Percentiles rank a stretch among this genome's conserved stretches.
phyloP scores from a whole-genome alignment of 2,888 invertebrate genomes.

The Erynnis tages region DNA sequence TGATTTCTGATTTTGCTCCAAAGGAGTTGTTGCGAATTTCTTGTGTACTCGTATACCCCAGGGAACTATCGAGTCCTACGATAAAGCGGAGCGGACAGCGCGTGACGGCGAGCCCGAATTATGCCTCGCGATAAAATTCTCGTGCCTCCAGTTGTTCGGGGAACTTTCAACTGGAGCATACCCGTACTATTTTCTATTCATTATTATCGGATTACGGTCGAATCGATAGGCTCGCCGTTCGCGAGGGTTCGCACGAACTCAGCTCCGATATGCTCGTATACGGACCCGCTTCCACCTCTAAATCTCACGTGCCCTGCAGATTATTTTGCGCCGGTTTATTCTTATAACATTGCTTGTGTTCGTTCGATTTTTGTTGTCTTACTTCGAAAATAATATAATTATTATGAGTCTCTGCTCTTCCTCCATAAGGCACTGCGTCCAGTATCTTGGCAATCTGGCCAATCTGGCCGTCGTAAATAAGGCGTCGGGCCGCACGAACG shows the following conservation, averaged over 20 bases:
- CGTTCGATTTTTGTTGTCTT: constrained; percentile 22
- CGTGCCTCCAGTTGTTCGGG: constrained; percentile 56
- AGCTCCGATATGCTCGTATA: constrained; percentile 50
- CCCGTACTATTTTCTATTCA: constrained; percentile 66
- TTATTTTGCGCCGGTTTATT: constrained; percentile 38
- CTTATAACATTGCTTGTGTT: background rate
- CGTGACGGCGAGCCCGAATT: constrained; percentile 66
- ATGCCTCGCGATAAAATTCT: constrained; percentile 63
- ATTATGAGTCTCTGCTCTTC: constrained; percentile 31
- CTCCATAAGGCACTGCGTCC: constrained; percentile 41
- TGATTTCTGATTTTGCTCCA: constrained; percentile 37
- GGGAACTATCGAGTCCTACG: constrained; percentile 53
- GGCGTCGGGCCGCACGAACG: constrained; percentile 58
- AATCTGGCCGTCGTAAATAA: constrained; percentile 71
- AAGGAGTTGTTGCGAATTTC: constrained; percentile 46
- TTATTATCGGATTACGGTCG: constrained; percentile 68
- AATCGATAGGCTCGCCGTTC: constrained; percentile 51
- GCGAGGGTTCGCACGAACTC: constrained; percentile 61
- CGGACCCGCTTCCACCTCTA: constrained; percentile 45
- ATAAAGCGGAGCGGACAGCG: constrained; percentile 57
- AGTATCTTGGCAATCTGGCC: constrained; percentile 62
- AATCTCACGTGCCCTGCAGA: constrained; percentile 51
- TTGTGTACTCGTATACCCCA: constrained; percentile 45
- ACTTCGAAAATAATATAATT: constrained; percentile 13
- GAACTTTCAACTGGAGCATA: constrained; percentile 58